Base-by-base conservation (phyloP, 2,888 invertebrate genomes). In the Drosophila meridionalis region DNA sequence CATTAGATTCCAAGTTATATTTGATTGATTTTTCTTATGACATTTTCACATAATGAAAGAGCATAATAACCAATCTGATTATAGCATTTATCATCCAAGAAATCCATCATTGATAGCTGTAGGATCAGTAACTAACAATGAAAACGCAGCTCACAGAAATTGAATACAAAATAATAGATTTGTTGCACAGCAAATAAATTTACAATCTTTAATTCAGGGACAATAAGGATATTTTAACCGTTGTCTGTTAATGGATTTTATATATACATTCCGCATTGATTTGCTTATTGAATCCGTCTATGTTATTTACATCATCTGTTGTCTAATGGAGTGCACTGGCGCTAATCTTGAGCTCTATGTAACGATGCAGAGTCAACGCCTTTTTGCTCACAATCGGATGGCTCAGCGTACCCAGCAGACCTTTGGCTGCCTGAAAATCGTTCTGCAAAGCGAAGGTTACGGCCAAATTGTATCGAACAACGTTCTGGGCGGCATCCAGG, bases 391-490 rank as follows among this genome's bases (percentile, higher is more conserved):
- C 91, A 67, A 93, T 89, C 2, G 92, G 87, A 80, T 93, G 93
- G 9, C 87, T 91, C 42, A 93, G 89, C 3, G 90, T 88, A 30
- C 79, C 67, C 9, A 93, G 59, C 20, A 92, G 78, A 28, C 79
- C 82, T 60, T 90, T 88, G 0, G 94, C 94, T 91, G 96, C 96
- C 73, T 96, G 96, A 52, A 95, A 94, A 89, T 97, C 97, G 4
- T 96, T 96, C 69, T 96, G 94, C 52, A 97, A 94, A 14, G 96
- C 95, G 90, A 96, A 95, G 9, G 96, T 95, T 3, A 96, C 96
- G 6, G 97, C 96, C 76, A 97, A 94, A 93, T 97, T 97, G 89
- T 97, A 97, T 76, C 96, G 95, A 87, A 96, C 94, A 34, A 96
- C 94, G n/a, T 95, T 95, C 83, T 95, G 95, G 0, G 96, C 96